Percentiles rank a stretch among this genome's conserved stretches.
phyloP scores from a whole-genome alignment of 1,140 invertebrate genomes.

The Solenopsis fugax region DNA sequence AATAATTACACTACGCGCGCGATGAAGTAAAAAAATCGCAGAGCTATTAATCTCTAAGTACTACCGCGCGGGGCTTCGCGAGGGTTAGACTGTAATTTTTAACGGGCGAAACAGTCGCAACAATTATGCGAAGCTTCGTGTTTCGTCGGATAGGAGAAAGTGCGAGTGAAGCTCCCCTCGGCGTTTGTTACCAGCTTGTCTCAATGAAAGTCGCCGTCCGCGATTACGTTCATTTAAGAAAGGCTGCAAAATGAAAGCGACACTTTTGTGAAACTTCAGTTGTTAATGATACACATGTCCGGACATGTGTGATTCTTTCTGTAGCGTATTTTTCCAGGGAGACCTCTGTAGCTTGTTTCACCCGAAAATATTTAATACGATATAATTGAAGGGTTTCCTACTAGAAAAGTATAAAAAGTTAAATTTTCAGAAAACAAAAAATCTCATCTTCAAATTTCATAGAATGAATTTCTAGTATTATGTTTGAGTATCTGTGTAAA shows the following conservation, averaged over 20 bases:
- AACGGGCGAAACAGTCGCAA: not conserved
- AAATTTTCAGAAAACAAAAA: no score
- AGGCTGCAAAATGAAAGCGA: constrained; percentile 15
- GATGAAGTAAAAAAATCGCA: constrained; percentile 22
- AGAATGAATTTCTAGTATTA: no score
- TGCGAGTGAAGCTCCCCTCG: constrained; percentile 12
- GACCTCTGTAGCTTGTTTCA: not conserved
- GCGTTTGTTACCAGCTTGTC: not conserved
- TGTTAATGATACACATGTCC: not conserved
- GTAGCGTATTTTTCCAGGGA: not conserved
- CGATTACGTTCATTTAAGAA: not conserved
- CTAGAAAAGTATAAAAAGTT: no score
- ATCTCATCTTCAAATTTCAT: no score
- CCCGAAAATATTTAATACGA: not conserved
- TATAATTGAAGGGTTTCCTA: not conserved
- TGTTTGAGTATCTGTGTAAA: no score
- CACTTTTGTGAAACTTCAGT: not conserved
- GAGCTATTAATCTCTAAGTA: constrained; percentile 34
- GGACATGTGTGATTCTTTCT: not conserved
- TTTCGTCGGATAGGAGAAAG: constrained; percentile 24
- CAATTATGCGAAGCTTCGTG: constrained; percentile 28
- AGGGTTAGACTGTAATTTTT: constrained; percentile 26
- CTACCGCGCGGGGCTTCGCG: not conserved
- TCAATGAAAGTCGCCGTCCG: constrained; percentile 10
- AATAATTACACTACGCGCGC: constrained; percentile 46